Conservation (phyloP, 2,888 invertebrate species). For the Isoperla grammatica region DNA sequence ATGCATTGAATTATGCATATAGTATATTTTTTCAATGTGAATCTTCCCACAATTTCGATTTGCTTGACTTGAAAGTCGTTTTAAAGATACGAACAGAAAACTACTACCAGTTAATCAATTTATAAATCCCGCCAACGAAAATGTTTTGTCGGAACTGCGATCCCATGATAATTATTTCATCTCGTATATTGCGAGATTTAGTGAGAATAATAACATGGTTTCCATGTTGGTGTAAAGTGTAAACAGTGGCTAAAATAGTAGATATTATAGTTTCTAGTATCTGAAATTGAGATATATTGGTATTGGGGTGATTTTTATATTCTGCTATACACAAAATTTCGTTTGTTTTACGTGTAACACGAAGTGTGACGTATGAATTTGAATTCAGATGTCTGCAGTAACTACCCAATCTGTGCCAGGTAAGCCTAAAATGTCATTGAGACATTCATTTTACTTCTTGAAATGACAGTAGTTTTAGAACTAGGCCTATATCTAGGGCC, state of each 20-base stretch:
- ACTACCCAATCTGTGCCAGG: conserved; percentile 48
- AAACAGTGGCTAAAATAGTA: conserved; percentile 1
- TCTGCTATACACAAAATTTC: conserved; percentile 32
- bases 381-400: conserved; percentile 48
- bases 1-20: too few relatives aligned
- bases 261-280: neutral
- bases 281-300: conserved; percentile 22
- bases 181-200: conserved; percentile 43
- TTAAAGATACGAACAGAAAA: too few relatives aligned
- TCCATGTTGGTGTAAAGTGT: conserved; percentile 45
- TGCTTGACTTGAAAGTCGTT: too few relatives aligned
- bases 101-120: too few relatives aligned
- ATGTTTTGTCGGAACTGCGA: conserved; percentile 42
- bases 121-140: too few relatives aligned
- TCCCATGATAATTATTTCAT: conserved; percentile 46
- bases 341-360: conserved; percentile 16
- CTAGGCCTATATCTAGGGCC: too few relatives aligned
- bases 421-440: conserved; percentile 38
- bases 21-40: too few relatives aligned
- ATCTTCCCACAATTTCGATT: too few relatives aligned
- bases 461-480: too few relatives aligned
- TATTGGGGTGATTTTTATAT: conserved; percentile 32
- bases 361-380: conserved; percentile 31
- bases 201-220: conserved; percentile 44
- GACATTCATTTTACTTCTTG: too few relatives aligned